Conservation (phyloP, 2,888 invertebrate species). For the Caenorhabditis virilis region DNA sequence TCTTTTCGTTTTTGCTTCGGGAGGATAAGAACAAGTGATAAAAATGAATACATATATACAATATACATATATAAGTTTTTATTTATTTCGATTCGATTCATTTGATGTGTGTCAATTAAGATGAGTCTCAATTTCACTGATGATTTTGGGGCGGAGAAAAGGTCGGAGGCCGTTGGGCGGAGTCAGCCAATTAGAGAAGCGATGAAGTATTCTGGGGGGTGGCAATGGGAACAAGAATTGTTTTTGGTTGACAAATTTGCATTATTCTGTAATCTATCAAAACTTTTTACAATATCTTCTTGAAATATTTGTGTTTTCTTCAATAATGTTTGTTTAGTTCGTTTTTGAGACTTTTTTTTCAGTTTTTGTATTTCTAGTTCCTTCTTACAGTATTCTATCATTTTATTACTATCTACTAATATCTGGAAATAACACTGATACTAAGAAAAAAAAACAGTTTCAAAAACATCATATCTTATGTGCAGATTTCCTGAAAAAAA, state of each 20-base stretch:
- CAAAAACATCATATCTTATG: conserved; percentile 18
- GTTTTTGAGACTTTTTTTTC: not conserved
- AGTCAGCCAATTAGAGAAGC: conserved; percentile 24
- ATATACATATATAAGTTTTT: not conserved
- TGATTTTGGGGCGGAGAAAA: conserved; percentile 13
- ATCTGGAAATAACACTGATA: not conserved
- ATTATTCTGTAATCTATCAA: conserved; percentile 16
- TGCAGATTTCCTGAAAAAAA: too few species aligned
- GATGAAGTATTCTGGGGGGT: too few species aligned
- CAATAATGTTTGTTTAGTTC: not conserved
- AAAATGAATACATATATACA: not conserved
- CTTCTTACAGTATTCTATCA: not conserved
- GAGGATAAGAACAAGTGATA: not conserved
- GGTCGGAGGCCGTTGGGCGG: conserved; percentile 14
- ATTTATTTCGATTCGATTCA: not conserved
- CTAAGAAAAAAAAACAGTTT: not conserved
- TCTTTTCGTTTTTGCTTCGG: not conserved
- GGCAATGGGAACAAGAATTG: too few species aligned
- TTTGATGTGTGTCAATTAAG: conserved; percentile 30
- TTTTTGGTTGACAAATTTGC: conserved; percentile 4
- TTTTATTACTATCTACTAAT: not conserved
- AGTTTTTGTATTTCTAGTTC: not conserved
- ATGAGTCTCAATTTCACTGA: conserved; percentile 35
- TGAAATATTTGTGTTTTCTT: too few species aligned
- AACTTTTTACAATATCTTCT: too few species aligned